Conservation (phyloP, 2,113 vertebrate genomes). For the Tragelaphus buxtoni region DNA sequence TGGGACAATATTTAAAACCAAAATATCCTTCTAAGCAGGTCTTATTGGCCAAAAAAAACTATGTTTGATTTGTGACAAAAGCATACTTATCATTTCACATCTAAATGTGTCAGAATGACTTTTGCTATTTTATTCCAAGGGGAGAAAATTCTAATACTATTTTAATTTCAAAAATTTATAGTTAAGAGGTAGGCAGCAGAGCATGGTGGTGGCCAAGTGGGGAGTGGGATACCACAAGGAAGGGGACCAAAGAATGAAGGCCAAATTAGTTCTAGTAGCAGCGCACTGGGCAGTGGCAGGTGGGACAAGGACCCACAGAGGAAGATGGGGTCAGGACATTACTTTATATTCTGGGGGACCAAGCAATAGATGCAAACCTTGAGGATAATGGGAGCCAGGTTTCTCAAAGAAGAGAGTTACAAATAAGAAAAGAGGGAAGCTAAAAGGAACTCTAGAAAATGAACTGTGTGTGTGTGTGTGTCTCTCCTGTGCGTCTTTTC, state of each 20-base stretch:
- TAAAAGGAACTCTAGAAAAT: neutral
- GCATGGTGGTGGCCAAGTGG: neutral
- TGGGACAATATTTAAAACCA: neutral
- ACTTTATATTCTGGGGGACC: neutral
- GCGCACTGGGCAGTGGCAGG: too few relatives aligned
- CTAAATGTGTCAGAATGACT: neutral
- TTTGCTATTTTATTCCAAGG: neutral
- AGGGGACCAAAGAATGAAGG: too few relatives aligned
- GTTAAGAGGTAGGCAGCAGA: neutral
- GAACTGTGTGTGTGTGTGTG: neutral
- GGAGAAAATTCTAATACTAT: neutral
- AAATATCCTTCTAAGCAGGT: neutral
- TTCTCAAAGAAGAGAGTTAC: neutral
- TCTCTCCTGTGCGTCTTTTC: neutral
- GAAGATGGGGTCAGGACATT: neutral
- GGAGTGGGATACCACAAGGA: neutral
- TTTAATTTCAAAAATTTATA: neutral
- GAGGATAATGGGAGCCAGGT: neutral
- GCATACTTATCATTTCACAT: neutral
- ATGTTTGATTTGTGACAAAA: neutral
- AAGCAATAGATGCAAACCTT: too few relatives aligned
- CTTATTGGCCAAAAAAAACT: neutral
- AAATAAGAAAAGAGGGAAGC: neutral
- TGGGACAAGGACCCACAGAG: neutral
- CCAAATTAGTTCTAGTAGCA: neutral